These are phyloP conservation scores for Drosophila tropicalis DNA, from an alignment of 1,140 invertebrate genomes.

Conservation along the genomic window DNA sequence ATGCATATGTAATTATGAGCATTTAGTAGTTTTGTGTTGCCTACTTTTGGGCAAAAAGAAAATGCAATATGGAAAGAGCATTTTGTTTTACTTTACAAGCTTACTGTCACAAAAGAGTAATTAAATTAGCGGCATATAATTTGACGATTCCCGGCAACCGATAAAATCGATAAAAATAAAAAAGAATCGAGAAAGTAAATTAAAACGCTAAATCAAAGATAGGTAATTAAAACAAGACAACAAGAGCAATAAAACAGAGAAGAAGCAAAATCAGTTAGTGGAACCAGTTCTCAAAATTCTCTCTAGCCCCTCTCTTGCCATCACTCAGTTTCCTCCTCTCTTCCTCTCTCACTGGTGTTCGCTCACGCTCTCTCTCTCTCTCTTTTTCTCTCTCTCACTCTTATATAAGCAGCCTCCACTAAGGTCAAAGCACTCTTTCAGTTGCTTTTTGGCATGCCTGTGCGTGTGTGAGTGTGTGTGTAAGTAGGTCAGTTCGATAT, in stretches of 20 bases:
- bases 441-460: slow-evolving; percentile 46
- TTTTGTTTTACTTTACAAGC: not conserved
- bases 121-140: not conserved
- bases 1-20: too few species aligned
- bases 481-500: slow-evolving; percentile 80
- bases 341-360: not conserved
- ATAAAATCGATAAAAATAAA: slow-evolving; percentile 4
- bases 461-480: slow-evolving; percentile 41
- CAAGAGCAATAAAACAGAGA: not conserved
- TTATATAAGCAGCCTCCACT: slow-evolving; percentile 73
- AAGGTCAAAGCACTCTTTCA: slow-evolving; percentile 77
- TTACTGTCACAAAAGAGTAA: not conserved
- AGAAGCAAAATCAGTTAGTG: slow-evolving; percentile 1
- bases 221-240: slow-evolving; percentile 10
- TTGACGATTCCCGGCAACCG: not conserved
- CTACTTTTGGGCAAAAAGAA: not conserved
- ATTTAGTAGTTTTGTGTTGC: too few species aligned
- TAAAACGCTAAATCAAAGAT: slow-evolving; percentile 10
- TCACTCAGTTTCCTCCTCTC: not conserved
- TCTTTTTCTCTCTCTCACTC: slow-evolving; percentile 7
- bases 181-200: not conserved
- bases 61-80: not conserved
- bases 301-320: not conserved
- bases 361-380: not conserved
- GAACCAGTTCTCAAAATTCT: slow-evolving; percentile 3